Conservation (phyloP, 1,140 invertebrate genomes). For the Trachymyrmex cornetzi region DNA sequence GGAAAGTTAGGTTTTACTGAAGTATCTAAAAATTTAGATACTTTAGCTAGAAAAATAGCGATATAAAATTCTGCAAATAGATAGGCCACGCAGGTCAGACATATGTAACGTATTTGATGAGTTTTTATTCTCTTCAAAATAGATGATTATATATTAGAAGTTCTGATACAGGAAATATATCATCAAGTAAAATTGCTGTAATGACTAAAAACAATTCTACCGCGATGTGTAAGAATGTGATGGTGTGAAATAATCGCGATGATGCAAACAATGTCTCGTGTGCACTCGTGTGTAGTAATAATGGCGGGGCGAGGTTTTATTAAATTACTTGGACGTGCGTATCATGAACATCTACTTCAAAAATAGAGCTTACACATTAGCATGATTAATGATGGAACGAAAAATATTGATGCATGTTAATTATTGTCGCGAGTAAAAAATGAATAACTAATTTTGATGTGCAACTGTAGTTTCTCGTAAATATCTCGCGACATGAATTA, state of each 20-base stretch:
- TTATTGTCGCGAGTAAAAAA: not conserved
- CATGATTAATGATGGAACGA: conserved; percentile 17
- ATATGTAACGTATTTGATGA: not conserved
- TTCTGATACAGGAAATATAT: not conserved
- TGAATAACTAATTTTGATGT: conserved; percentile 16
- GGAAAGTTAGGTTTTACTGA: no score
- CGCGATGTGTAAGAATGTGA: not conserved
- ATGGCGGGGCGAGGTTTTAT: conserved; percentile 46
- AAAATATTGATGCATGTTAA: conserved; percentile 32
- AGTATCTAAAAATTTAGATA: no score
- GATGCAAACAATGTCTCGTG: conserved; percentile 43
- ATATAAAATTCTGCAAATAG: not conserved
- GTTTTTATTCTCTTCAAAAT: not conserved
- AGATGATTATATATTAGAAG: not conserved
- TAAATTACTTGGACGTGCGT: conserved; percentile 35
- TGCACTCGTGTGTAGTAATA: conserved; percentile 49
- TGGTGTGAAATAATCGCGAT: conserved; percentile 53
- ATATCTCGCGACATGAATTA: conserved; percentile 17
- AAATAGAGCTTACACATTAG: conserved; percentile 30
- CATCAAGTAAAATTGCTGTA: not conserved
- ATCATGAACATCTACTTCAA: conserved; percentile 13
- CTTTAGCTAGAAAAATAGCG: not conserved
- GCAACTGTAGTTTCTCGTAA: not conserved
- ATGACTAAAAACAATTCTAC: conserved; percentile 11
- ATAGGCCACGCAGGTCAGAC: not conserved